Percentiles rank a stretch among this genome's conserved stretches.
These are phyloP conservation scores for Bufo gargarizans DNA, from an alignment of 2,113 vertebrate species.

Conservation along the genomic window DNA sequence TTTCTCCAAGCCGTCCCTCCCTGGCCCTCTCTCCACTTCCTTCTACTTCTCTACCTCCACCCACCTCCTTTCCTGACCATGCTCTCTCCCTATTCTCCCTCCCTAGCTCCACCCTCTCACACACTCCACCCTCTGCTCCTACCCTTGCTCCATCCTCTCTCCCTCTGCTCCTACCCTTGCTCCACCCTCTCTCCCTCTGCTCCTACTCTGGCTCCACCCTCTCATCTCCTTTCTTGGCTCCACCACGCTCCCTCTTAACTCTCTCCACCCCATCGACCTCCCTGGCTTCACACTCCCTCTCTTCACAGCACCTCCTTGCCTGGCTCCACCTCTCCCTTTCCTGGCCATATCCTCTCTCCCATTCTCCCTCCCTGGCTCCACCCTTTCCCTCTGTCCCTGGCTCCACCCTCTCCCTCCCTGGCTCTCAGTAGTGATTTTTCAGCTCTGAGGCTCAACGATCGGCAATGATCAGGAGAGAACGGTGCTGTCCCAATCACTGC, in stretches of 20 bases:
- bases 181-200: not conserved
- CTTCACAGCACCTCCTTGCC: not conserved
- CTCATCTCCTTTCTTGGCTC: not conserved
- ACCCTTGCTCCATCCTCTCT: not conserved
- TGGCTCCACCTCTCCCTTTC: too few species aligned
- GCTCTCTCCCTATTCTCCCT: not conserved
- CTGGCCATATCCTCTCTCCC: not conserved
- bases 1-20: too few species aligned
- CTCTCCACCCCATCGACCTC: not conserved
- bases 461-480: too few species aligned
- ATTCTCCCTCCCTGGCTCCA: not conserved
- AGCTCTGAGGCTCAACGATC: too few species aligned
- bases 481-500: too few species aligned
- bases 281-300: not conserved
- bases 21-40: too few species aligned
- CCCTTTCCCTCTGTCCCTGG: not conserved
- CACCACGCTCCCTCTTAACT: too few species aligned
- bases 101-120: too few species aligned
- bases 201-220: not conserved
- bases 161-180: not conserved
- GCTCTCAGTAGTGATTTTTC: too few species aligned
- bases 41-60: too few species aligned
- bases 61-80: too few species aligned
- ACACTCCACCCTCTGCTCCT: too few species aligned
- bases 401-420: not conserved